Base-by-base conservation (phyloP, 2,797 vertebrate genomes). In the Ceyx erithaca region DNA sequence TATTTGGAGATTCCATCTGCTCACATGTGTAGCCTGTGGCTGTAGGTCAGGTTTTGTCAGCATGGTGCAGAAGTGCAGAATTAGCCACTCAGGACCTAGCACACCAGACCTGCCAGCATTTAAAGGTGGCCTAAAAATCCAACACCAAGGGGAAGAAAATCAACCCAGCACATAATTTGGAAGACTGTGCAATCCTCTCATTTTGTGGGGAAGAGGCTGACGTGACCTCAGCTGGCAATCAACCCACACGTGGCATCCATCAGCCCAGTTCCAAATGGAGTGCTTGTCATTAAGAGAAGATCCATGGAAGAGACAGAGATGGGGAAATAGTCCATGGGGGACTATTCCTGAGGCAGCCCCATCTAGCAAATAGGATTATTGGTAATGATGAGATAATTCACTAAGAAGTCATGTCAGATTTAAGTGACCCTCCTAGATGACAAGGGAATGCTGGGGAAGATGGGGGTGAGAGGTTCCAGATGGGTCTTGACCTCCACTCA, bases 331-430 rank as follows among this genome's bases (percentile, higher is more conserved):
- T 67, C 96, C 89, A 8, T 1, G n/a, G 90, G 92, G 90, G 58
- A 89, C 91, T 62, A 80, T 93, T 96, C 72, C 76, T 37, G 45
- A 89, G 79, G 89, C 89, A 93, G 83, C 37, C 51, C 92, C 73
- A 80, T 94, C 89, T 89, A 91, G 90, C 86, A 96, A 96, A 95
- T 67, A 86, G 67, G 78, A 90, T 95, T 92, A 89, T 83, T 94
- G 92, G 70, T 88, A 96, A 90, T 46, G 35, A 91, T 82, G 91
- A 95, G 89, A 87, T 95, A 94, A 92, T 95, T 95, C 87, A 88
- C 75, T 92, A 45, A 31, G 43, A 92, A 90, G 69, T 91, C 80
- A 51, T 85, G 80, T 71, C 62, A 59, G 70, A 67, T 87, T 82
- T 80, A 80, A 97, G 76, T 71, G 59, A 94, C 85, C 79, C 59